Base-by-base conservation (phyloP, 2,797 vertebrate genomes). In the Steatocranus sp. region DNA sequence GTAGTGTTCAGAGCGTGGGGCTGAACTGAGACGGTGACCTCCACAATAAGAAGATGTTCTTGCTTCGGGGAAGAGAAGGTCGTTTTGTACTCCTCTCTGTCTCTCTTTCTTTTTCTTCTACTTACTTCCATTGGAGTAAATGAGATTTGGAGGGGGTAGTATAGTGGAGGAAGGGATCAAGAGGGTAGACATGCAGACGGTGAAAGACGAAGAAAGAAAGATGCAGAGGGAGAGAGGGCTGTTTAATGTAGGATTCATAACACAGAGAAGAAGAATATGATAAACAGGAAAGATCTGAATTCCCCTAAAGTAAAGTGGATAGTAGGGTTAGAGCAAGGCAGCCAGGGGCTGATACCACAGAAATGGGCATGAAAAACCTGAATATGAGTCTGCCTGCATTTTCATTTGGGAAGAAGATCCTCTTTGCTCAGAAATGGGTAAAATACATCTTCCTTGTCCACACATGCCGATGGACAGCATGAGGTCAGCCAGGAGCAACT, bases 1-100 rank as follows among this genome's bases (percentile, higher is more conserved):
- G 93, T 93, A 93, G 92, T 94, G 94, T 95, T 95, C 91, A 88
- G 93, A 94, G 92, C 83, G 86, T 89, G 89, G 92, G 92, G 90
- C 92, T 91, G 91, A 93, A 91, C 92, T 89, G 93, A 94, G 91
- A 93, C 90, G 81, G 84, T 95, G 94, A 95, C 95, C 95, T 96
- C 94, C 93, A 93, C 93, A 94, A 95, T 94, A 92, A 95, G 94
- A 94, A 95, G 94, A 95, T 96, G 93, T 92, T 95, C 95, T 95
- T 93, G 95, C 95, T 96, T 96, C 93, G 63, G 95, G 96, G 93
- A 95, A 94, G 93, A 96, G 94, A 94, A 94, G 94, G 94, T 95
- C 91, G 87, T 94, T 95, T 94, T 94, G 92, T 92, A 90, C 94
- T 95, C 90, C 91, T 92, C 89, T 91, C 79, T 79, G 82, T 85